These are phyloP conservation scores for Acromyrmex echinatior DNA, from an alignment of 1,140 invertebrate species.

Conservation along the genomic window DNA sequence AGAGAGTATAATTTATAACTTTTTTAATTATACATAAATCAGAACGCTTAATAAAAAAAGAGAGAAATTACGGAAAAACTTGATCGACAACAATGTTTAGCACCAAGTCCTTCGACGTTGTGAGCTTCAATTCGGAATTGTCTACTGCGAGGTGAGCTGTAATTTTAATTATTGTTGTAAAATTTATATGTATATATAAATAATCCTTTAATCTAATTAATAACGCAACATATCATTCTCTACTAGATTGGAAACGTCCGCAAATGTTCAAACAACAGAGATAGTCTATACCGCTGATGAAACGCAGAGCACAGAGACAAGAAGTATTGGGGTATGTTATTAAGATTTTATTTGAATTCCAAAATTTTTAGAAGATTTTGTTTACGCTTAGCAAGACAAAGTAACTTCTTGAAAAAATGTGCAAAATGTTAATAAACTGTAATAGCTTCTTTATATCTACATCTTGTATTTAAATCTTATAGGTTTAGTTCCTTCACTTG, in stretches of 20 bases:
- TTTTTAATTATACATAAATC: background rate
- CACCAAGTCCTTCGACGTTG: slow-evolving; percentile 75
- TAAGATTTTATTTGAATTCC: background rate
- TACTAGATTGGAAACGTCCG: slow-evolving; percentile 72
- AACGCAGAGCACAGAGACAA: slow-evolving; percentile 79
- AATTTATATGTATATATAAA: background rate
- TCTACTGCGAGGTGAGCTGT: slow-evolving; percentile 76
- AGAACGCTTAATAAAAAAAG: slow-evolving; percentile 26
- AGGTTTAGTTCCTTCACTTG: too few species aligned
- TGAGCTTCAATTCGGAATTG: slow-evolving; percentile 79
- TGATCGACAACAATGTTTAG: slow-evolving; percentile 76
- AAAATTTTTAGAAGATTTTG: slow-evolving; percentile 18
- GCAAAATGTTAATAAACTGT: background rate
- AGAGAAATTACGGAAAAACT: background rate
- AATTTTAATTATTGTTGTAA: slow-evolving; percentile 15
- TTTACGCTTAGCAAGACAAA: background rate
- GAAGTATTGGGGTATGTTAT: slow-evolving; percentile 77
- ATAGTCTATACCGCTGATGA: slow-evolving; percentile 74
- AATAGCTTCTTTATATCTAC: background rate
- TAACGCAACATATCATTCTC: slow-evolving; percentile 26
- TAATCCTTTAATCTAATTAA: slow-evolving; percentile 1
- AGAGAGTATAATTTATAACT: background rate
- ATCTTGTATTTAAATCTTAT: background rate
- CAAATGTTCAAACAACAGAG: slow-evolving; percentile 81
- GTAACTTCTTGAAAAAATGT: background rate